Percentiles rank a stretch among this genome's conserved stretches.
These are phyloP conservation scores for Drosophila atripex DNA, from an alignment of 2,888 invertebrate species.

Conservation along the genomic window DNA sequence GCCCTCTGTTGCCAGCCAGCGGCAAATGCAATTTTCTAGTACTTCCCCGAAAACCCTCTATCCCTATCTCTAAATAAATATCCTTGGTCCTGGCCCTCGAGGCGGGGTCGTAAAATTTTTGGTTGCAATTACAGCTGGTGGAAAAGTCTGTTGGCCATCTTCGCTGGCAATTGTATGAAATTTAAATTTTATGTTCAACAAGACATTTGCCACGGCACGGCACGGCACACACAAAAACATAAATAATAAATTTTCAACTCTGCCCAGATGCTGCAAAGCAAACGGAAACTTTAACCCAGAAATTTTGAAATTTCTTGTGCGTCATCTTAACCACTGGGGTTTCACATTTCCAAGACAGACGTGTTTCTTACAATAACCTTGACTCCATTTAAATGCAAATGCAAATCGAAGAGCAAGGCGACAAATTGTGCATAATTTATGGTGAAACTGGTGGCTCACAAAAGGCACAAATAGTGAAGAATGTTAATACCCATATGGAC, in stretches of 20 bases:
- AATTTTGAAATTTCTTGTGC: conserved; percentile 52
- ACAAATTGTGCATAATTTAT: conserved; percentile 43
- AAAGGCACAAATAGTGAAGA: conserved; percentile 5
- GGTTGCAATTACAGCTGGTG: conserved; percentile 67
- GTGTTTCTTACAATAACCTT: conserved; percentile 55
- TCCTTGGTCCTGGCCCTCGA: neutral
- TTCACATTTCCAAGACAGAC: conserved; percentile 16
- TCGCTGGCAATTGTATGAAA: conserved; percentile 63
- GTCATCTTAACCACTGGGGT: conserved; percentile 44
- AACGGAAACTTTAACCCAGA: conserved; percentile 22
- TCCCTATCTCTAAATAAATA: neutral
- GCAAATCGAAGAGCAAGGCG: conserved; percentile 49
- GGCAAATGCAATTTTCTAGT: conserved; percentile 76
- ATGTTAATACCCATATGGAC: conserved; percentile 4
- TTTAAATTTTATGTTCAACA: conserved; percentile 72
- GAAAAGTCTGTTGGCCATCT: conserved; percentile 38
- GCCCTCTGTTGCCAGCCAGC: conserved; percentile 61
- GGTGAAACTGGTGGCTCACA: conserved; percentile 49
- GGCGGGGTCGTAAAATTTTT: conserved; percentile 68
- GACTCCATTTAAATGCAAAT: conserved; percentile 66
- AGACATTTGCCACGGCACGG: conserved; percentile 60
- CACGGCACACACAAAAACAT: conserved; percentile 40
- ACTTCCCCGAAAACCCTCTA: conserved; percentile 31
- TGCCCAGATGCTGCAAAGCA: conserved; percentile 34
- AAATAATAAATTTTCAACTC: conserved; percentile 62